Evolutionary conservation across 2,888 invertebrate species (phyloP).

Genomic region (Acronicta psi): DNA sequence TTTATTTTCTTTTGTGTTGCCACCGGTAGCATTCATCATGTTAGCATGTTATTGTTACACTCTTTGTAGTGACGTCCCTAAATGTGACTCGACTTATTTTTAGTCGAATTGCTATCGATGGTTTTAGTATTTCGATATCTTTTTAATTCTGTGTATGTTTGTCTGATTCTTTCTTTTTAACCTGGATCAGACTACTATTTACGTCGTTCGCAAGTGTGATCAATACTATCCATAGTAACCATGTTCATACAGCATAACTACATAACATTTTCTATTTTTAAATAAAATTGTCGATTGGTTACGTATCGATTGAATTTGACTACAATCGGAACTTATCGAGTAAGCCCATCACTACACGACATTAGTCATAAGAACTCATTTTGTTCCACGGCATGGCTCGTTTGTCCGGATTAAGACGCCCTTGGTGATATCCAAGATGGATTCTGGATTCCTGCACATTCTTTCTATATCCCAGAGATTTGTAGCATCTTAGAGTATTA

Average conservation of each 20-base stretch:
- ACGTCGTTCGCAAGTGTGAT: neutral
- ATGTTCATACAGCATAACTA: too few species aligned
- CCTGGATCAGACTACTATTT: neutral
- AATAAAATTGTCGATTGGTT: neutral
- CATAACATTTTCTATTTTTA: neutral
- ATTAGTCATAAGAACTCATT: conserved; percentile 80
- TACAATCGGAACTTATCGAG: conserved; percentile 12
- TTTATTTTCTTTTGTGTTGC: conserved; percentile 74
- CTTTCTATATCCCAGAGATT: conserved; percentile 53
- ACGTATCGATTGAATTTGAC: neutral
- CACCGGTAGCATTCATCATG: conserved; percentile 82
- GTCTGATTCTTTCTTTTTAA: neutral
- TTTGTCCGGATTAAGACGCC: conserved; percentile 74
- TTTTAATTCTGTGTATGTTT: neutral
- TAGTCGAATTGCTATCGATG: conserved; percentile 26
- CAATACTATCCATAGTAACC: too few species aligned
- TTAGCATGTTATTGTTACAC: conserved; percentile 74
- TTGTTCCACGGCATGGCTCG: conserved; percentile 72
- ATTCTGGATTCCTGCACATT: conserved; percentile 50
- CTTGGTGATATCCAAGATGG: conserved; percentile 49
- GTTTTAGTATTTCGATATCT: conserved; percentile 10
- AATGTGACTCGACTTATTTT: conserved; percentile 41
- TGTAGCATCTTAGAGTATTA: conserved; percentile 45
- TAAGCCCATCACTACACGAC: conserved; percentile 49
- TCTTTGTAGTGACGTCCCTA: conserved; percentile 67